phyloP scores from a whole-genome alignment of 2,888 invertebrate genomes.

The Keiferia lycopersicella region DNA sequence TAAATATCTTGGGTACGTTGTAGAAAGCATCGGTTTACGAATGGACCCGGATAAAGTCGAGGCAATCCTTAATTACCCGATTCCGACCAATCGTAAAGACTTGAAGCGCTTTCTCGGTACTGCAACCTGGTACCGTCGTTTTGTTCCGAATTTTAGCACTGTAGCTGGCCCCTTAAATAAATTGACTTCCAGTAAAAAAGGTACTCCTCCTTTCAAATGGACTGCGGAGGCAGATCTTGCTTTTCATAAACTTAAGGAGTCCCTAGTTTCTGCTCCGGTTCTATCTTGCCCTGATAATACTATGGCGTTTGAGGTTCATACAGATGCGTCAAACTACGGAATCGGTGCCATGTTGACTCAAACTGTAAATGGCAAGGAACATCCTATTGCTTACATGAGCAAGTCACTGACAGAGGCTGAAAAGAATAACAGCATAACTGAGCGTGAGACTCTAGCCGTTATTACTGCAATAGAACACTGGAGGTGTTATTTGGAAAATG shows the following conservation, averaged over 20 bases:
- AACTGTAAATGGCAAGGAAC: constrained; percentile 14
- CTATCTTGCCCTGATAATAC: constrained; percentile 24
- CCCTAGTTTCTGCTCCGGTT: constrained; percentile 23
- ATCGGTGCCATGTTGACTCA: constrained; percentile 28
- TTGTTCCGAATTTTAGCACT: no score
- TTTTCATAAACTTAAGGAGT: constrained; percentile 24
- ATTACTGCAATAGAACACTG: constrained; percentile 5
- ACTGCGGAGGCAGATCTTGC: constrained; percentile 25
- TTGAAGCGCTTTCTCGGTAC: no score
- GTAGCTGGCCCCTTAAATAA: no score
- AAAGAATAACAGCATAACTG: neutral
- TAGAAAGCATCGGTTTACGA: no score
- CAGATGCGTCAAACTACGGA: constrained; percentile 23
- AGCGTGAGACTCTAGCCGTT: constrained; percentile 1
- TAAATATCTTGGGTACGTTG: no score
- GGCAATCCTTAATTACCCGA: no score
- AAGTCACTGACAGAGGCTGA: neutral
- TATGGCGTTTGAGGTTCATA: constrained; percentile 25
- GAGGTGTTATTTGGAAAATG: neutral
- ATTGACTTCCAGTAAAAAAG: no score
- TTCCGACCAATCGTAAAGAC: no score
- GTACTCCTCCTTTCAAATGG: no score
- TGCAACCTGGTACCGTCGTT: no score
- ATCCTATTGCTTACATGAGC: constrained; percentile 15
- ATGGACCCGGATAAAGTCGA: no score